Base-by-base conservation (phyloP, 35 echinoderm and acorn worm genomes). In the Hemicentrotus pulcherrimus region DNA sequence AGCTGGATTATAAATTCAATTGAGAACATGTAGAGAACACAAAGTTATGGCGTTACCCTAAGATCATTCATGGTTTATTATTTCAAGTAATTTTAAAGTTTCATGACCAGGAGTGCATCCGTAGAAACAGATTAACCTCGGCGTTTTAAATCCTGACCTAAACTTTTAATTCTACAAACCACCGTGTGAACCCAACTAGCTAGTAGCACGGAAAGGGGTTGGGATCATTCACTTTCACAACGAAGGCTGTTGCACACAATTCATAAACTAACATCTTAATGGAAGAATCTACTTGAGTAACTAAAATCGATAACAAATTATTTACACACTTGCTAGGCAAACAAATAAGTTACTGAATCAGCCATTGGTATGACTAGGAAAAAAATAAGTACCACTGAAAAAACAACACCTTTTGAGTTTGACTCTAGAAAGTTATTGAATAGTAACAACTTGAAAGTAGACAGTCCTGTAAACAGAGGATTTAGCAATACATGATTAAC, bases 271-370 rank as follows among this genome's bases (percentile, higher is more conserved):
- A 28, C 65, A 28, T 78, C 6, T 6, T n/a, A 78, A 22, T 78
- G 65, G 65, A 78, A 78, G 88, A 33, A 90, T 90, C 88, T 90
- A 90, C 46, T 22, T 5, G 45, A 47, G 32, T 45, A 24, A 90
- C 46, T 45, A 35, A 90, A 89, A 90, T 35, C 32, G 19, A 90
- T 30, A 30, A 86, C 33, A 90, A 41, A 90, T 47, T 45, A 90
- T 47, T 16, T 90, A 90, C 88, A 90, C 33, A 90, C 88, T 90
- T 90, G 88, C 88, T 90, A 90, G 32, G 88, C 88, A 90, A 90
- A 90, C 12, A 86, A 45, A 90, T 90, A 90, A 90, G 46, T 90
- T 90, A 90, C 88, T 90, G 19, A 28, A n/a, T 78, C 24, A 78
- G 65, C 46, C 88, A 90, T 90, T 5, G 12, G n/a, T 90, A 45